Percentiles rank a stretch among this genome's conserved stretches.
phyloP scores from a whole-genome alignment of 2,113 vertebrate species.

The Merops nubicus region DNA sequence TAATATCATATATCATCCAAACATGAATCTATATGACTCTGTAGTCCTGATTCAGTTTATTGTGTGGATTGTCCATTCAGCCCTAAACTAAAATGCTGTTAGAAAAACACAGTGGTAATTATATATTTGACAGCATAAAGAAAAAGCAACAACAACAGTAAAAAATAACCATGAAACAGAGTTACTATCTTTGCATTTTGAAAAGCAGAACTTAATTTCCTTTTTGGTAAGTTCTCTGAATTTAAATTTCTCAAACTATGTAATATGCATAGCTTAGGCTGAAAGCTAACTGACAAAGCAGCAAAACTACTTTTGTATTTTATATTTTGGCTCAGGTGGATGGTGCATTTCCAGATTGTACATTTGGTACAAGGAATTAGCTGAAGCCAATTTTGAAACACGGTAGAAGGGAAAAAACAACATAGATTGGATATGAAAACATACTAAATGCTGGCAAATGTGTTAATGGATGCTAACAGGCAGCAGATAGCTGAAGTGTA shows the following conservation, averaged over 20 bases:
- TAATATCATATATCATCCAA: background rate
- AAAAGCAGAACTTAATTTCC: background rate
- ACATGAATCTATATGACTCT: background rate
- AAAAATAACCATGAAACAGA: too few relatives aligned
- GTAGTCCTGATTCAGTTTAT: background rate
- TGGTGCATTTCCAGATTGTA: background rate
- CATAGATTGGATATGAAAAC: accelerated
- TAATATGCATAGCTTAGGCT: background rate
- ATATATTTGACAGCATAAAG: background rate
- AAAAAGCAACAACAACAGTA: too few relatives aligned
- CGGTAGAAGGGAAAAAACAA: background rate
- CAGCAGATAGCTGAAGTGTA: background rate
- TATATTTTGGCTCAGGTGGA: background rate
- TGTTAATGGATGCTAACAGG: background rate
- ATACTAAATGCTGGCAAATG: background rate
- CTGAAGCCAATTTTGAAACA: background rate
- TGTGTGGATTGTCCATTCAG: background rate
- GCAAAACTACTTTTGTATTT: background rate
- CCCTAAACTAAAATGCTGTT: background rate
- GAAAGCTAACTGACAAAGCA: background rate
- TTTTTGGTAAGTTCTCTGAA: background rate
- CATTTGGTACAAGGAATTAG: background rate
- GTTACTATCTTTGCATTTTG: background rate
- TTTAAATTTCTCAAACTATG: background rate
- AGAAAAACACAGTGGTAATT: background rate